Conservation (phyloP, 2,888 invertebrate species). For the Reticulitermes lucifugus region DNA sequence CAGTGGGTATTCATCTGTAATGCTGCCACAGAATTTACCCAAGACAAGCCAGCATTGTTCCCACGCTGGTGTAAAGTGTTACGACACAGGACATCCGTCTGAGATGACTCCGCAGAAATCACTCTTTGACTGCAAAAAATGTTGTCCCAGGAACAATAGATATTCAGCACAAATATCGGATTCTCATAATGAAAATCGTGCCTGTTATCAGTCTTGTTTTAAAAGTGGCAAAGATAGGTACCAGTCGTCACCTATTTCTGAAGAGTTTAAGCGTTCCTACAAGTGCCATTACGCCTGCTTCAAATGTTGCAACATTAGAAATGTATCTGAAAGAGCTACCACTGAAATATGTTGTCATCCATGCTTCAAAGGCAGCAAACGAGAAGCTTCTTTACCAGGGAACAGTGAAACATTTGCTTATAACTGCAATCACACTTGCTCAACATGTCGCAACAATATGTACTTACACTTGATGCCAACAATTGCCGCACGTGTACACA, state of each 20-base stretch:
- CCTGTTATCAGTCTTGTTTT: neutral
- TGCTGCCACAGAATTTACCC: neutral
- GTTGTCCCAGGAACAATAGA: neutral
- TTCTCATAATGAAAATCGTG: neutral
- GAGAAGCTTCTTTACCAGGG: neutral
- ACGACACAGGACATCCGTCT: neutral
- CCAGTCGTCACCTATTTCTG: neutral
- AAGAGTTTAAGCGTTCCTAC: neutral
- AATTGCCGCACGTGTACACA: neutral
- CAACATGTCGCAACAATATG: neutral
- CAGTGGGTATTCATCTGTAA: neutral
- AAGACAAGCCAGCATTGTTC: neutral
- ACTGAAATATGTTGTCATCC: neutral
- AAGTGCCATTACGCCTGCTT: slow-evolving; percentile 8
- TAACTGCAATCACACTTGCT: neutral
- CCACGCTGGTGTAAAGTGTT: neutral
- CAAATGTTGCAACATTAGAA: neutral
- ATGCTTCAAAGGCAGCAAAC: neutral
- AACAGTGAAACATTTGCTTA: neutral
- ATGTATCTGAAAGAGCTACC: neutral
- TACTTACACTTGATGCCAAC: slow-evolving; percentile 25
- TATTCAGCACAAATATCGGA: neutral
- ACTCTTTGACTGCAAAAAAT: neutral
- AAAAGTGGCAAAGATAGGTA: neutral
- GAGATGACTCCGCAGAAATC: neutral